These are phyloP conservation scores for Azorinus chamasolen DNA, from an alignment of 2,888 invertebrate genomes.

Conservation along the genomic window DNA sequence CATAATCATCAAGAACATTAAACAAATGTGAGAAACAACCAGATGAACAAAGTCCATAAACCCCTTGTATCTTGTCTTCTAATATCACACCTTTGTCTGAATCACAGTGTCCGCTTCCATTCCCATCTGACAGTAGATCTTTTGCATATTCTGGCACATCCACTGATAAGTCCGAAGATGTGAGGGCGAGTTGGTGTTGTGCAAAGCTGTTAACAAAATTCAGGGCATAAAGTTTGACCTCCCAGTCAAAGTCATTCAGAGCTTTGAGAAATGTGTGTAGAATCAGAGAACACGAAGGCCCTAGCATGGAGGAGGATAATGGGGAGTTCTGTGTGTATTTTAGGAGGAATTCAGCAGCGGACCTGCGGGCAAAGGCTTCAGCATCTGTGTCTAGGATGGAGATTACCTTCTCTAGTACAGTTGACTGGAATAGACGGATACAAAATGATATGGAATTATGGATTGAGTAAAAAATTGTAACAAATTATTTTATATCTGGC, in stretches of 20 bases:
- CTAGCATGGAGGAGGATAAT: too few relatives aligned
- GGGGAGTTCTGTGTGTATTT: too few relatives aligned
- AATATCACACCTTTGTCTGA: too few relatives aligned
- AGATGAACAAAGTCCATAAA: slow-evolving; percentile 2
- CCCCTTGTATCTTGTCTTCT: background rate
- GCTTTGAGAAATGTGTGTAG: slow-evolving; percentile 12
- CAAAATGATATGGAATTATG: too few relatives aligned
- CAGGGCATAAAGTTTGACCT: slow-evolving; percentile 73
- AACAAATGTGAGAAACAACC: slow-evolving; percentile 39
- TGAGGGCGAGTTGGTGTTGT: slow-evolving; percentile 11
- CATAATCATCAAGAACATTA: slow-evolving; percentile 57
- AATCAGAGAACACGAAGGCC: too few relatives aligned
- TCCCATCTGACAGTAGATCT: background rate
- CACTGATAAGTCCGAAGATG: background rate
- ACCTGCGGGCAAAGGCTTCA: slow-evolving; percentile 77
- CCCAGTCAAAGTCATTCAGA: slow-evolving; percentile 80
- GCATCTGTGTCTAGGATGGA: slow-evolving; percentile 67
- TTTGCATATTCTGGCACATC: slow-evolving; percentile 30
- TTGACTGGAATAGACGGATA: slow-evolving; percentile 56
- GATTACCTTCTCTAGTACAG: slow-evolving; percentile 55
- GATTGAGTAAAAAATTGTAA: too few relatives aligned
- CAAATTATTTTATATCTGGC: too few relatives aligned
- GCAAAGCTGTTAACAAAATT: slow-evolving; percentile 66
- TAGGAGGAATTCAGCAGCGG: slow-evolving; percentile 66
- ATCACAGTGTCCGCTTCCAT: background rate